Base-by-base conservation (phyloP, 2,888 invertebrate species). In the Ramazzottius varieornatus region DNA sequence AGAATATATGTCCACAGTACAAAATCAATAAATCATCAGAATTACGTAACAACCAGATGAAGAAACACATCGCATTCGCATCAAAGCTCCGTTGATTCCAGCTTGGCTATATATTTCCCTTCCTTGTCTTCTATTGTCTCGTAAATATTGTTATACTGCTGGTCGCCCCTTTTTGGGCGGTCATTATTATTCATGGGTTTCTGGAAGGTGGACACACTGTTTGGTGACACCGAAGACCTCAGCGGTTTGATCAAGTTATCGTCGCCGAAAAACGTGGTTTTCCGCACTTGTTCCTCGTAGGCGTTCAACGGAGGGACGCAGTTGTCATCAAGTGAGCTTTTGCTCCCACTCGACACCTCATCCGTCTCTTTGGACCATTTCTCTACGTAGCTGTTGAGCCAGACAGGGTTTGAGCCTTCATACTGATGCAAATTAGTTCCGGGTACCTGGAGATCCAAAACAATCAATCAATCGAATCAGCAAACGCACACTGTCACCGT, bases 81-180 rank as follows among this genome's bases (percentile, higher is more conserved):
- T 40, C 40, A 54, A 8, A 54, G 29, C 24, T 54, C 54, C 29
- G 54, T 54, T 24, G 54, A 54, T 29, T 54, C 54, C 54, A 54
- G 29, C 29, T 29, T 16, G 24, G 54, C 29, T 4, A 54, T 54
- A 54, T 54, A 54, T 24, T 54, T 54, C 29, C 54, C 54, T 24
- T 54, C 54, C 24, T 54, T 54, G 24, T 54, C 54, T 24, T 54
- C 54, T 16, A 54, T 54, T 24, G 54, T 54, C 29, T 54, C 54
- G 54, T 54, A 54, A 54, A 54, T 54, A 29, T 54, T 54, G 29
- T 54, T 54, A 29, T 54, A 54, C 54, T 54, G 54, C 29, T 54
- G 54, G 24, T 54, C 54, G n/a, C 16, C 4, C 54, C 54, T 54
- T 24, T 24, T 13, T 24, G 20, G 20, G 8, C 20, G 4, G n/a